A percentile compares a stretch with the other conserved stretches of the same genome.
Conservation (phyloP, 2,797 vertebrate genomes). For the Forpus xanthops region DNA sequence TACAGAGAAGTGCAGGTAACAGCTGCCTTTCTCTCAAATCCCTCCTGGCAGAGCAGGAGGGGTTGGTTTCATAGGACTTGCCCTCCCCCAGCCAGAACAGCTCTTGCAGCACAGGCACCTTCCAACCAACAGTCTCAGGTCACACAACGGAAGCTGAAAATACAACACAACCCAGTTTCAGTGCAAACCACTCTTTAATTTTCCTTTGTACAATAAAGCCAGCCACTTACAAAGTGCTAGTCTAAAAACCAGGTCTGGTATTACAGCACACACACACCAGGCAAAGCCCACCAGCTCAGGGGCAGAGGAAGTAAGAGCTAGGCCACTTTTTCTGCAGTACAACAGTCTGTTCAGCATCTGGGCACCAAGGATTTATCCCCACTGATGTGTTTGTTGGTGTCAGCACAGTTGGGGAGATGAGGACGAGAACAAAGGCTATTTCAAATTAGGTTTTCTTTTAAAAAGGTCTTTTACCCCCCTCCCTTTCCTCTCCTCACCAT, state of each 20-base stretch:
- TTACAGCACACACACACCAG: conserved; percentile 63
- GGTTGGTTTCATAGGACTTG: accelerated
- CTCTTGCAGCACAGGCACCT: neutral
- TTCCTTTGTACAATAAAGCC: conserved; percentile 72
- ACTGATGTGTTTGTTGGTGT: neutral
- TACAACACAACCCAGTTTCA: conserved; percentile 30
- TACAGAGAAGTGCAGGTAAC: neutral
- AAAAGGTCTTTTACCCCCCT: neutral
- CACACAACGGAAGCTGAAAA: neutral
- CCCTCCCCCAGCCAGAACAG: neutral
- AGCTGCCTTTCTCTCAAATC: neutral
- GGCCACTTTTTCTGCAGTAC: conserved; percentile 38
- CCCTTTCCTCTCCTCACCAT: neutral
- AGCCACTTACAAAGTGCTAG: conserved; percentile 62
- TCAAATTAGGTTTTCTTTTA: neutral
- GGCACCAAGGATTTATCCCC: neutral
- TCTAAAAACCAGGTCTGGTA: conserved; percentile 47
- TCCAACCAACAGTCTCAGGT: neutral
- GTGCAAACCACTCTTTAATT: conserved; percentile 73
- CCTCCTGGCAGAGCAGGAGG: neutral
- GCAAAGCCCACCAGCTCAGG: conserved; percentile 31
- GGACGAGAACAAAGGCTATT: neutral
- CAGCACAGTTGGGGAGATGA: neutral
- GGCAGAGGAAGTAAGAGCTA: conserved; percentile 35
- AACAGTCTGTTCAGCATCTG: conserved; percentile 12